Base-by-base conservation (phyloP, 2,888 invertebrate species). In the Prenolepis imparis region DNA sequence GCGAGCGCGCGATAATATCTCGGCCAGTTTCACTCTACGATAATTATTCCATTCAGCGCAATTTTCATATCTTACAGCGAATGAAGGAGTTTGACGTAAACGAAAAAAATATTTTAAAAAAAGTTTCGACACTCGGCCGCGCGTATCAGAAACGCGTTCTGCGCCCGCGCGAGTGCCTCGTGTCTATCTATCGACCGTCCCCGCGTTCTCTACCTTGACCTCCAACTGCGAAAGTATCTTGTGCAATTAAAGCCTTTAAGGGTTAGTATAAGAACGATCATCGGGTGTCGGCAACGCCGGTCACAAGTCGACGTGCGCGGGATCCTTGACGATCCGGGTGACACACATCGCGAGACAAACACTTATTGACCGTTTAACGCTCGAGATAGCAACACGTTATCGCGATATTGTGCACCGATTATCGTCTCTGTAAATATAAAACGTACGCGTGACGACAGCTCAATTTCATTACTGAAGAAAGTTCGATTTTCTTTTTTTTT, bases 191-290 rank as follows among this genome's bases (percentile, higher is more conserved):
- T 90, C 90, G 90, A 90, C 86, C 90, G 83, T 84, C 11, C 66
- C 73, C 39, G 80, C 61, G 55, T 81, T 64, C 67, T 85, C 84
- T 80, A 89, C 90, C 90, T 90, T 90, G 90, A 90, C 90, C 90
- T 90, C 89, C 68, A 86, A 63, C 64, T 52, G 55, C 81, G 86
- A 86, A 89, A 83, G 83, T 78, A 83, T 80, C 44, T 81, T 67
- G 86, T 84, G 85, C 84, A 87, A 85, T 90, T 87, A 89, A 85
- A 86, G 88, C 87, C 75, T 73, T 85, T 80, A 81, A 84, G 87
- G 80, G 78, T 77, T 70, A 77, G 28, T 28, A 64, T 77, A 57
- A 70, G 70, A 48, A 11, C 59, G 70, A 44, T 59, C 44, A 32
- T 80, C 70, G 44, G 36, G 11, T 70, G 75, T 87, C 83, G 78